A percentile compares a stretch with the other conserved stretches of the same genome.
Conservation (phyloP, 2,888 invertebrate species). For the Drosophila picticornis region DNA sequence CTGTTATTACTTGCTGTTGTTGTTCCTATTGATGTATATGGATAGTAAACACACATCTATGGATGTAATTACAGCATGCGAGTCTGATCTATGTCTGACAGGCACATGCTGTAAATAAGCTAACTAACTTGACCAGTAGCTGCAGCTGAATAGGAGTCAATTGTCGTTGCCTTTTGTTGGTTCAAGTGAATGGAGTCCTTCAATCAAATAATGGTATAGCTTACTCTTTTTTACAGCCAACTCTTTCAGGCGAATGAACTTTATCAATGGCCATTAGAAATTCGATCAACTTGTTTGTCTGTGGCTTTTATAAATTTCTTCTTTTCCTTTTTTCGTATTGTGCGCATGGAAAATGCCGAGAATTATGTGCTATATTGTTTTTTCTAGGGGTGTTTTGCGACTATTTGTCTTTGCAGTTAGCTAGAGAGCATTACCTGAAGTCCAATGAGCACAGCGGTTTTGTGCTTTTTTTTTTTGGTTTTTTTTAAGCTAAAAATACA, state of each 20-base stretch:
- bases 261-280: conserved; percentile 73
- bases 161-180: conserved; percentile 21
- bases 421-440: conserved; percentile 35
- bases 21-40: conserved; percentile 29
- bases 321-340: conserved; percentile 15
- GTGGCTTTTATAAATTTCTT: background rate
- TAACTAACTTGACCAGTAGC: conserved; percentile 21
- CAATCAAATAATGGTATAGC: conserved; percentile 50
- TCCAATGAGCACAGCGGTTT: background rate
- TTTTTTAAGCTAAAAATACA: conserved; percentile 36
- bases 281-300: conserved; percentile 72
- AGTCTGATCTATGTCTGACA: conserved; percentile 68
- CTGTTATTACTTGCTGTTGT: conserved; percentile 23
- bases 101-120: conserved; percentile 33
- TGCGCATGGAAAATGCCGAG: conserved; percentile 70
- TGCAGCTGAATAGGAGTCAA: conserved; percentile 10
- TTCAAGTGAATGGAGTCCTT: conserved; percentile 28
- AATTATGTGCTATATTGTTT: conserved; percentile 12
- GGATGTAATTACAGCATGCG: conserved; percentile 74
- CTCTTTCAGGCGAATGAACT: conserved; percentile 70
- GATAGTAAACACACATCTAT: conserved; percentile 29
- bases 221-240: conserved; percentile 45
- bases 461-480: background rate
- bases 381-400: conserved; percentile 27
- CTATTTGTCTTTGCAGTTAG: conserved; percentile 58